Evolutionary conservation across 2,113 vertebrate species (phyloP), one percentile per base, ranked within the genome.

Genomic region (Laticauda colubrina): DNA sequence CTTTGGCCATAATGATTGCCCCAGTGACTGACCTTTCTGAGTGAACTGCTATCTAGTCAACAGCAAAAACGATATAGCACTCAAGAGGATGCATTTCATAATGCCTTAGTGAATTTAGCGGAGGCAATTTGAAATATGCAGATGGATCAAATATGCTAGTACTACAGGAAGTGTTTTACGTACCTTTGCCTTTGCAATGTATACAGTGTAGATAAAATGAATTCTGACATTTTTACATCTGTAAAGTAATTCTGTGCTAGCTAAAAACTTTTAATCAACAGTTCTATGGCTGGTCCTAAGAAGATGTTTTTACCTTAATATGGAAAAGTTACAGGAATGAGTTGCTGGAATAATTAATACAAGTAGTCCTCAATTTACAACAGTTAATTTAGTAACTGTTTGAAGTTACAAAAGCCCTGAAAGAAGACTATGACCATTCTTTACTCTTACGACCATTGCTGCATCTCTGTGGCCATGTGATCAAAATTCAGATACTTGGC

Each of bases 21-120:
- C 51, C 26, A 51, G 6, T 88, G 85, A 10, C 7, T 15, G 85
- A 91, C 51, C 64, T 89, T 54, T 5, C 15, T 94, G 39, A 7
- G 18, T 90, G 23, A 57, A 24, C 18, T 91, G 54, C 39, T 85
- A 64, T 88, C 57, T 87, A 54, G 81, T 93, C 61, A 92, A 53
- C 89, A 88, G 59, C 54, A 94, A 94, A 69, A 87, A 85, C 85
- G 45, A 91, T 92, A 90, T 91, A 91, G 86, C 54, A 53, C 91
- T 88, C 88, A 90, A 43, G 55, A 90, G 39, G 53, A 91, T 89
- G 23, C 43, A 43, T 92, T 53, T 55, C 85, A 69, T 39, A 64
- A 55, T 21, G 23, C 69, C 69, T 81, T 51, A 69, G 21, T 91
- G 53, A 59, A 69, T 75, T 94, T 34, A 90, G 24, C 85, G 55